phyloP scores from a whole-genome alignment of 2,113 vertebrate genomes.

The Istiophorus platypterus region DNA sequence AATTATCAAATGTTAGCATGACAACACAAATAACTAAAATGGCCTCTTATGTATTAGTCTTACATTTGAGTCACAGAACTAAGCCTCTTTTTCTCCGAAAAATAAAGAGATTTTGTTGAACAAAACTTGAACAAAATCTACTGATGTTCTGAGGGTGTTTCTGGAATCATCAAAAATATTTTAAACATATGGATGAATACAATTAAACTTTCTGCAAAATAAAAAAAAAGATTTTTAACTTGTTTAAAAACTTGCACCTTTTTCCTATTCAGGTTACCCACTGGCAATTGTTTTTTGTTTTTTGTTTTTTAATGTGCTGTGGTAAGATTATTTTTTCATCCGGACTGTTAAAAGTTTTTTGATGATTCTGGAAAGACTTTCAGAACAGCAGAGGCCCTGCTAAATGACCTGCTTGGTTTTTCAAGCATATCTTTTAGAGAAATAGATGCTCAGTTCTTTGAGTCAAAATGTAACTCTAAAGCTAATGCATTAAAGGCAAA shows the following conservation, averaged over 20 bases:
- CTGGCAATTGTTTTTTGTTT: background rate
- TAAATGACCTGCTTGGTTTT: background rate
- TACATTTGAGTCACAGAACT: background rate
- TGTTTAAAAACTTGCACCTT: background rate
- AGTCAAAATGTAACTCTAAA: background rate
- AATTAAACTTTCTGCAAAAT: background rate
- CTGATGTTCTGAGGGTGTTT: background rate
- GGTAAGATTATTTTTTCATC: background rate
- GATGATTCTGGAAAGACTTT: background rate
- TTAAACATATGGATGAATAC: background rate
- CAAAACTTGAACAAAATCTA: background rate
- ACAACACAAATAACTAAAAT: background rate
- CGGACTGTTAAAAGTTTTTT: background rate
- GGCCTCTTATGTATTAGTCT: background rate
- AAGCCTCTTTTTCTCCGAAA: background rate
- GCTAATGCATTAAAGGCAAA: background rate
- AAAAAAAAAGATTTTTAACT: background rate
- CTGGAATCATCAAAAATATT: background rate
- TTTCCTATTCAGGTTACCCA: background rate
- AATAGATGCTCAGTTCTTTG: background rate
- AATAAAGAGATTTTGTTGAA: background rate
- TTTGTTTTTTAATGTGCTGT: background rate
- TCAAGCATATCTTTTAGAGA: slow-evolving; percentile 6
- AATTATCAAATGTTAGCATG: background rate
- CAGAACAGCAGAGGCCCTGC: background rate